A percentile compares a stretch with the other conserved stretches of the same genome.
Conservation (phyloP, 2,797 vertebrate genomes). For the Paramormyrops hopkinsi region DNA sequence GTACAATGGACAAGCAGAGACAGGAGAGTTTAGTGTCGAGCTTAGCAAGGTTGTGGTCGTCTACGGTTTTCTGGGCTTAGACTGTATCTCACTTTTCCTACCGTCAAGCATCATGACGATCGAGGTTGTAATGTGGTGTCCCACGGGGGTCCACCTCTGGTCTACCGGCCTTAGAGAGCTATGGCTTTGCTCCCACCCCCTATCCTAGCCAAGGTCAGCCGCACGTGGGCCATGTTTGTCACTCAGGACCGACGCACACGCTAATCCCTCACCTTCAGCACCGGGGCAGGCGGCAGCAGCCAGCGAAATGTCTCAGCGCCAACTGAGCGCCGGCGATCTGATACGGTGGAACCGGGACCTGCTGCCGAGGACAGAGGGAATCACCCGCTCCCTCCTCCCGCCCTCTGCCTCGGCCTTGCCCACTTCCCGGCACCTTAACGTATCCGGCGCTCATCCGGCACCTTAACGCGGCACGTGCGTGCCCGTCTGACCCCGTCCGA, state of each 20-base stretch:
- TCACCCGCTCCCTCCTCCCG: not conserved
- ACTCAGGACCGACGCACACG: not conserved
- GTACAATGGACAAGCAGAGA: not conserved
- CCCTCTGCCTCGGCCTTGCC: not conserved
- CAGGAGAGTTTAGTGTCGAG: not conserved
- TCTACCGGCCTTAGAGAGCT: not conserved
- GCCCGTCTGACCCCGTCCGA: not conserved
- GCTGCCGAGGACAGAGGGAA: not conserved
- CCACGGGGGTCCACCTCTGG: not conserved
- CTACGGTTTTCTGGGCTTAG: not conserved
- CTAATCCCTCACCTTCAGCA: not conserved
- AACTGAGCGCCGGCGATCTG: not conserved
- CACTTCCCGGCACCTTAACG: not conserved
- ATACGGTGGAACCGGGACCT: not conserved
- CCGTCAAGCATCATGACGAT: not conserved
- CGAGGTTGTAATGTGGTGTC: not conserved
- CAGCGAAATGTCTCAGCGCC: not conserved
- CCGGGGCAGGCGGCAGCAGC: not conserved
- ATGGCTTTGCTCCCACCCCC: not conserved
- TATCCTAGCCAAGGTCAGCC: not conserved
- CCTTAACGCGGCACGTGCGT: not conserved
- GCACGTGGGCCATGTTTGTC: not conserved
- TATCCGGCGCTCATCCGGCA: not conserved
- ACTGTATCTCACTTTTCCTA: not conserved
- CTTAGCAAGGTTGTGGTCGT: not conserved